Evolutionary conservation across 2,113 vertebrate species (phyloP).

Genomic region (Psittacus erithacus): DNA sequence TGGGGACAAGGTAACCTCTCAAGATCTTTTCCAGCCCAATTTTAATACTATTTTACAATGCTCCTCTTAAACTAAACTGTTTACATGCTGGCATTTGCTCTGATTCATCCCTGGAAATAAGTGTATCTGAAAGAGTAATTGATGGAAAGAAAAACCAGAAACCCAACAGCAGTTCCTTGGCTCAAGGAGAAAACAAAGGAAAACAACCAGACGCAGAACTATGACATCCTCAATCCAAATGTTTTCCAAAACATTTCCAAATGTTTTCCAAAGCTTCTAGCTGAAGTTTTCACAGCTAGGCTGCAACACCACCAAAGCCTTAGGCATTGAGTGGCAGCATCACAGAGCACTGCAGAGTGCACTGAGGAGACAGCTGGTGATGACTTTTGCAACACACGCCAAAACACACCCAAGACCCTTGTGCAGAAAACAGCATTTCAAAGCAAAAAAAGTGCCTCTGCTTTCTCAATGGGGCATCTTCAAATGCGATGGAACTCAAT

Average conservation of each 20-base stretch:
- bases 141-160: not conserved
- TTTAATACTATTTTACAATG: not conserved
- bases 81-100: not conserved
- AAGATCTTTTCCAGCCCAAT: not conserved
- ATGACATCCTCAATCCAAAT: not conserved
- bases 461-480: not conserved
- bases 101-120: slow-evolving; percentile 20
- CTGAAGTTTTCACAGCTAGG: slow-evolving; percentile 14
- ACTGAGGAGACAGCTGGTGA: not conserved
- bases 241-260: slow-evolving; percentile 54
- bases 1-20: not conserved
- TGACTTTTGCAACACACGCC: not conserved
- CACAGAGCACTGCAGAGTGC: rapidly evolving
- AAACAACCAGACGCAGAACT: not conserved
- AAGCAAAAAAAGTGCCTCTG: not conserved
- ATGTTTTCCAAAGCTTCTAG: slow-evolving; percentile 56
- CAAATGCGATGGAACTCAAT: rapidly evolving
- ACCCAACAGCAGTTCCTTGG: not conserved
- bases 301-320: not conserved
- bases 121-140: not conserved
- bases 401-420: not conserved
- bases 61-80: not conserved
- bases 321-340: rapidly evolving
- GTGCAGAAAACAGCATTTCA: rapidly evolving
- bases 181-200: slow-evolving; percentile 30